Percentiles rank a stretch among this genome's conserved stretches.
These are phyloP conservation scores for Micrastur ruficollis DNA, from an alignment of 2,797 vertebrate species.

Conservation along the genomic window DNA sequence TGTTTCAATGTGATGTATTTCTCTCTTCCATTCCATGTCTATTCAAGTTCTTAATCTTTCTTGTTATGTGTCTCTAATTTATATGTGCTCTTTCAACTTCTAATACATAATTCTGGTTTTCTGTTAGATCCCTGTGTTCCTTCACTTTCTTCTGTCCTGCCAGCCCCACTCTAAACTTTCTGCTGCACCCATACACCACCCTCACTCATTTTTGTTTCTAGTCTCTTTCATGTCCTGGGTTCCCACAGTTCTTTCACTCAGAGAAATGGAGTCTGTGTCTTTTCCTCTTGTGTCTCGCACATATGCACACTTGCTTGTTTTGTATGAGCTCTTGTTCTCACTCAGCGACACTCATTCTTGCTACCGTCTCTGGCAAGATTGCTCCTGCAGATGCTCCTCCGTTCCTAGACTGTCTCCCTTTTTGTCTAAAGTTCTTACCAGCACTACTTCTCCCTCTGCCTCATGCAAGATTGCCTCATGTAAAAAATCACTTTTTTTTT, in stretches of 20 bases:
- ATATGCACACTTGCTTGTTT: not conserved
- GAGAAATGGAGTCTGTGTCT: not conserved
- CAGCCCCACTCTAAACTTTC: slow-evolving; percentile 9
- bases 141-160: not conserved
- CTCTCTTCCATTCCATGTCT: not conserved
- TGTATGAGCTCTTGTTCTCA: not conserved
- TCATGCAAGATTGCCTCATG: not conserved
- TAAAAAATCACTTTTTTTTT: not conserved
- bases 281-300: not conserved
- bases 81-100: not conserved
- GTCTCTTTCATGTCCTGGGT: not conserved
- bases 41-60: not conserved
- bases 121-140: not conserved
- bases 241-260: not conserved
- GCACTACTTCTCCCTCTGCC: not conserved
- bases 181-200: not conserved
- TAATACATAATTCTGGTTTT: not conserved
- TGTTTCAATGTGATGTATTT: not conserved
- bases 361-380: not conserved
- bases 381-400: not conserved
- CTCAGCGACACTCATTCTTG: not conserved
- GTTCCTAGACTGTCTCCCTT: not conserved
- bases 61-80: not conserved
- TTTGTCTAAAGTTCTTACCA: not conserved
- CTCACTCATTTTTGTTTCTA: not conserved